Evolutionary conservation across 2,113 vertebrate species (phyloP).

Genomic region (Etheostoma spectabile): DNA sequence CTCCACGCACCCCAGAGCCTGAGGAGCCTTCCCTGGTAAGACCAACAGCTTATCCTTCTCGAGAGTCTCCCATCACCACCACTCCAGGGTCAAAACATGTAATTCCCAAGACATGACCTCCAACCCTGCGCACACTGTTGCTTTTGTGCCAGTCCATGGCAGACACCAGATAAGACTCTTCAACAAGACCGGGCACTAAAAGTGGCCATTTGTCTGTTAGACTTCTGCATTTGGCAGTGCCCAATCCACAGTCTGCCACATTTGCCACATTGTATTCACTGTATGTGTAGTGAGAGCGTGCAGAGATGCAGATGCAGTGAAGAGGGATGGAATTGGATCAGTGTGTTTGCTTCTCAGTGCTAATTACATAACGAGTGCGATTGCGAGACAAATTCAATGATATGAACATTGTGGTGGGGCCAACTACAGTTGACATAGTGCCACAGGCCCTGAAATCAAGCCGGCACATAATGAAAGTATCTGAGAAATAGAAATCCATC

Average conservation of each 20-base stretch:
- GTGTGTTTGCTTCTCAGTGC: constrained; percentile 39
- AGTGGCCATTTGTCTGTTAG: constrained; percentile 31
- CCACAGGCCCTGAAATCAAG: constrained; percentile 55
- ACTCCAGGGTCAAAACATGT: constrained; percentile 8
- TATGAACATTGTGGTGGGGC: constrained; percentile 47
- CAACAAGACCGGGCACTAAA: constrained; percentile 16
- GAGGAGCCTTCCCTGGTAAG: constrained; percentile 99
- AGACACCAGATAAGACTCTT: constrained; percentile 49
- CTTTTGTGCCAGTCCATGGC: constrained; percentile 17
- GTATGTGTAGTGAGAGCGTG: constrained; percentile 16
- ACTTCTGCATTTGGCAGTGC: constrained; percentile 13
- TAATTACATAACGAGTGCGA: constrained; percentile 64
- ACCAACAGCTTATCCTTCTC: constrained; percentile 74
- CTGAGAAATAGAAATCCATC: constrained; percentile 48
- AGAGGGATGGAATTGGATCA: constrained; percentile 34
- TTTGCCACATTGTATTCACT: constrained; percentile 33
- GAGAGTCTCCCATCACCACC: constrained; percentile 8
- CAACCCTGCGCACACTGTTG: neutral
- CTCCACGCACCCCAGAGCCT: constrained; percentile 93
- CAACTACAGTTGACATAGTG: constrained; percentile 49
- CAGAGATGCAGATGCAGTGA: constrained; percentile 37
- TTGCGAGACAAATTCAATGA: constrained; percentile 57
- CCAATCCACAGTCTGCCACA: constrained; percentile 8
- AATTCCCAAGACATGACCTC: constrained; percentile 30
- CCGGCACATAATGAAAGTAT: constrained; percentile 45